A percentile compares a stretch with the other conserved stretches of the same genome.
These are phyloP conservation scores for Candoia aspera DNA, from an alignment of 2,113 vertebrate genomes.

Conservation along the genomic window DNA sequence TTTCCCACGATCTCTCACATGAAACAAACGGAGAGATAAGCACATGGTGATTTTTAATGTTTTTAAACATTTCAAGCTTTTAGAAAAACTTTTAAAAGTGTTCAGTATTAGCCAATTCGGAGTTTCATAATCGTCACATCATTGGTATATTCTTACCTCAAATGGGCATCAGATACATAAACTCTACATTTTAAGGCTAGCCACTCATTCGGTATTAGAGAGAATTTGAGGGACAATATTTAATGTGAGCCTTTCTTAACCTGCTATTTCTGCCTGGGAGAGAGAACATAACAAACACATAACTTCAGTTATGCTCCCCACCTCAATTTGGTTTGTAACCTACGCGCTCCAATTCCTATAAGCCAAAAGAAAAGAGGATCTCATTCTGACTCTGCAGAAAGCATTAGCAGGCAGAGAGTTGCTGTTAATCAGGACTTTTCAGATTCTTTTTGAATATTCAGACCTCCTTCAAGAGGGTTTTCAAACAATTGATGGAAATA, in stretches of 20 bases:
- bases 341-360: not conserved
- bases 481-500: not conserved
- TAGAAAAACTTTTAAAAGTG: not conserved
- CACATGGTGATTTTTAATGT: not conserved
- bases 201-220: not conserved
- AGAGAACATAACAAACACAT: not conserved
- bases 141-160: not conserved
- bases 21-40: not conserved
- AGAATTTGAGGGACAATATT: not conserved
- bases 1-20: not conserved
- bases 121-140: not conserved
- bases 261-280: not conserved
- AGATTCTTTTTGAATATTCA: not conserved
- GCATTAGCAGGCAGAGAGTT: not conserved
- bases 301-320: not conserved
- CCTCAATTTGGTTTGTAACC: not conserved
- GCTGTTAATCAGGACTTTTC: not conserved
- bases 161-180: not conserved
- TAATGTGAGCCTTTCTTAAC: not conserved
- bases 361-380: not conserved
- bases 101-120: not conserved
- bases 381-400: not conserved
- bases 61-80: not conserved
- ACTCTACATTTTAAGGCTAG: not conserved
- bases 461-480: not conserved